phyloP scores from a whole-genome alignment of 2,888 invertebrate species.

The Drosophila birchii region DNA sequence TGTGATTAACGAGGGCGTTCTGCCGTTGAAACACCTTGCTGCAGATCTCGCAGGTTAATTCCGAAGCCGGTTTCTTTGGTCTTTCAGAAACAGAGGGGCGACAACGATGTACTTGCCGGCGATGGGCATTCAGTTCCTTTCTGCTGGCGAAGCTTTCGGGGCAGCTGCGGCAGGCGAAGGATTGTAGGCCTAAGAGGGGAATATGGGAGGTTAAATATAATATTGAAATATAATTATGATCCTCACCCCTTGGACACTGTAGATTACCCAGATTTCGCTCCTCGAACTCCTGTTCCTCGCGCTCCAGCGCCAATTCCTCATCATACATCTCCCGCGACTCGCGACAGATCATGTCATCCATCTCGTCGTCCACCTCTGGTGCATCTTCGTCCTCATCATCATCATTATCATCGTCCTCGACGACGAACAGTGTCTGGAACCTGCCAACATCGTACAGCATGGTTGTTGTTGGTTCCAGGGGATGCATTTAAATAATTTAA shows the following conservation, averaged over 20 bases:
- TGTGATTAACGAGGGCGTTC: constrained; percentile 91
- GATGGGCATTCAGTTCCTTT: constrained; percentile 9
- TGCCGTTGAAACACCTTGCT: constrained; percentile 21
- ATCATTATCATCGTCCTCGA: not conserved
- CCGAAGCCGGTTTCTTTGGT: no score
- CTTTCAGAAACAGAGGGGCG: not conserved
- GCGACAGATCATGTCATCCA: not conserved
- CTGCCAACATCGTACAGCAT: constrained; percentile 4
- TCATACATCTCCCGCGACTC: constrained; percentile 7
- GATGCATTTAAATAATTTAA: constrained; percentile 12
- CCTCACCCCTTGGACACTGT: not conserved
- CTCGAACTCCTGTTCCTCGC: constrained; percentile 22
- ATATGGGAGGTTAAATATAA: no score
- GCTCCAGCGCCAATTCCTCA: constrained; percentile 11
- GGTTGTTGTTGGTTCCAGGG: constrained; percentile 1
- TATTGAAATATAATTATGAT: no score
- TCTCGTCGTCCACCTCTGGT: not conserved
- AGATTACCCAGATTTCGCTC: constrained; percentile 8
- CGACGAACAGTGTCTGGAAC: constrained; percentile 2
- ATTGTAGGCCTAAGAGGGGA: not conserved
- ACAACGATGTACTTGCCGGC: not conserved
- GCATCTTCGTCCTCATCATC: not conserved
- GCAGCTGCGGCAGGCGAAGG: constrained; percentile 22
- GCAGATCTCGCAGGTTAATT: constrained; percentile 11
- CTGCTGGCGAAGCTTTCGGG: constrained; percentile 6